phyloP scores from a whole-genome alignment of 2,113 vertebrate genomes.

The Himantopus leucocephalus region DNA sequence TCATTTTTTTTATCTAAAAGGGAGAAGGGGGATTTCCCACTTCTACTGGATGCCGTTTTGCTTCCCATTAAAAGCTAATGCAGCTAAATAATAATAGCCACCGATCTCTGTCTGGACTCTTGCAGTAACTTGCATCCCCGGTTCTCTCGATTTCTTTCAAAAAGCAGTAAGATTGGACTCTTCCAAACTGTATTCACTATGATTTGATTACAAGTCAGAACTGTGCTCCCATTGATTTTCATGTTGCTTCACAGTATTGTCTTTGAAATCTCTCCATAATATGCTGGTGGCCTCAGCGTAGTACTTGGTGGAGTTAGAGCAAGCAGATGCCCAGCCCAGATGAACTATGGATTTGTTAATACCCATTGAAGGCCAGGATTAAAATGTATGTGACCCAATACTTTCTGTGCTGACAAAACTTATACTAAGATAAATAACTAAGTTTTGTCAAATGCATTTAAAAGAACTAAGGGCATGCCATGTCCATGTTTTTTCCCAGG shows the following conservation, averaged over 20 bases:
- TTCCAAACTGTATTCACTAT: not conserved
- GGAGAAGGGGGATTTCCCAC: not conserved
- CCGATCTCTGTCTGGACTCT: not conserved
- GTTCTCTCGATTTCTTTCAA: not conserved
- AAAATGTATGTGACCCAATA: not conserved
- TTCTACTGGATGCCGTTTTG: not conserved
- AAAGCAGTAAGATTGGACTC: not conserved
- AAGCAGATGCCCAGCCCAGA: not conserved
- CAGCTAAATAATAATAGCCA: not conserved
- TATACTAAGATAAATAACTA: not conserved
- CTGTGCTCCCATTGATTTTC: not conserved
- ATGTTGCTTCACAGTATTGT: not conserved
- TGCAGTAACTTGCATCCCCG: not conserved
- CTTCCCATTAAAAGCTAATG: not conserved
- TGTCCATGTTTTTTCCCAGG: not conserved
- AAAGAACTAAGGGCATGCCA: not conserved
- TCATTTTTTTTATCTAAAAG: not conserved
- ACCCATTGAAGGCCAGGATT: not conserved
- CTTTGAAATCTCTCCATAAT: not conserved
- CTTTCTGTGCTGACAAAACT: not conserved
- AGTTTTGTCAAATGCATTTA: not conserved
- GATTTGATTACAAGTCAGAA: not conserved
- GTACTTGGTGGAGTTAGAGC: not conserved
- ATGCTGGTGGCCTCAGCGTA: not conserved
- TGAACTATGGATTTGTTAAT: not conserved